These are phyloP conservation scores for Orussus abietinus DNA, from an alignment of 1,140 invertebrate genomes.

Conservation along the genomic window DNA sequence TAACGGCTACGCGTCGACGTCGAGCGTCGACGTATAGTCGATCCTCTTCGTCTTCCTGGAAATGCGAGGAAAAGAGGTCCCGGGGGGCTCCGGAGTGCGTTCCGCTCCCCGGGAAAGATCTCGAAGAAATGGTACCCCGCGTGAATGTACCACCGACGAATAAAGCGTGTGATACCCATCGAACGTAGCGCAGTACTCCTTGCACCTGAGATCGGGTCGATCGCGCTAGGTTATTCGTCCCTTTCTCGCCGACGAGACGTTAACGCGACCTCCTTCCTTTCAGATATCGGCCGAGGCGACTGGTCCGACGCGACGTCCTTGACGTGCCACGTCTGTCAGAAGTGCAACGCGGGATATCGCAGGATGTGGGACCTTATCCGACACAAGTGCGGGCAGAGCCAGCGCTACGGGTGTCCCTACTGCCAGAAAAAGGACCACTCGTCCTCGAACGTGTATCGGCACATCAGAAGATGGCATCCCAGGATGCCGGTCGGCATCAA, in stretches of 20 bases:
- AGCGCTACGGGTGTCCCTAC: conserved; percentile 44
- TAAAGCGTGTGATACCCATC: not conserved
- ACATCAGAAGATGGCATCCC: conserved; percentile 42
- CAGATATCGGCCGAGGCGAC: conserved; percentile 20
- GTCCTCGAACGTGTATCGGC: conserved; percentile 40
- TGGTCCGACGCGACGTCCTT: conserved; percentile 20
- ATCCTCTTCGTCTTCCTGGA: conserved; percentile 7
- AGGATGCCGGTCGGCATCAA: conserved; percentile 25
- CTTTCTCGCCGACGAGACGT: not conserved
- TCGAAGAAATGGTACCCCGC: not conserved
- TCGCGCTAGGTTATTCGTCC: not conserved
- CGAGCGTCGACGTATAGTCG: conserved; percentile 6
- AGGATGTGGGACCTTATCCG: conserved; percentile 48
- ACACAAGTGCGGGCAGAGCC: conserved; percentile 41
- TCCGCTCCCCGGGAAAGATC: not conserved
- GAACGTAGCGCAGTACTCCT: not conserved
- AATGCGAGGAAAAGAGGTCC: conserved; percentile 3
- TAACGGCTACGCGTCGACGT: not conserved
- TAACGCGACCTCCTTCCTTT: conserved; percentile 27
- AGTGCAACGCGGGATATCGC: conserved; percentile 32
- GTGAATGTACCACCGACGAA: no score
- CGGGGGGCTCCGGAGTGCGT: not conserved
- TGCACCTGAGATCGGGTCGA: not conserved
- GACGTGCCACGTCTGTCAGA: conserved; percentile 30
- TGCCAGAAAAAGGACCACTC: conserved; percentile 44